Conservation (phyloP, 2,113 vertebrate species). For the Dipodomys stephensi region DNA sequence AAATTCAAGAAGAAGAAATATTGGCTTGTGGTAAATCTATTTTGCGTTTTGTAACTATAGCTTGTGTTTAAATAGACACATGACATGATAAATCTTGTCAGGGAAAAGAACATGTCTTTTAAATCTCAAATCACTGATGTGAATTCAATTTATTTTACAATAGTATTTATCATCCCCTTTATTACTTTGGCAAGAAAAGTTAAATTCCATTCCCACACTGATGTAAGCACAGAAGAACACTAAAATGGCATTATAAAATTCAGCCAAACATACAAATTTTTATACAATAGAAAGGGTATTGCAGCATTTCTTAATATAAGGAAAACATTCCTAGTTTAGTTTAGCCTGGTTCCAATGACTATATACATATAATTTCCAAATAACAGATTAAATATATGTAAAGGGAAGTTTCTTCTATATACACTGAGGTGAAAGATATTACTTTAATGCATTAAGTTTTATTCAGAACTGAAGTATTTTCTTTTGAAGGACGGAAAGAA, state of each 20-base stretch:
- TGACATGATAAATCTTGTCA: constrained; percentile 15
- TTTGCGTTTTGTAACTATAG: constrained; percentile 18
- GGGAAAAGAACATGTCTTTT: background rate
- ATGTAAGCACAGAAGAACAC: background rate
- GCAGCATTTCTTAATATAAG: constrained; percentile 18
- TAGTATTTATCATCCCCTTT: constrained; percentile 33
- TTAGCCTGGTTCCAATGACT: constrained; percentile 56
- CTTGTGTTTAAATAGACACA: constrained; percentile 51
- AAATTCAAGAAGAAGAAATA: constrained; percentile 38
- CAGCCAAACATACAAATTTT: constrained; percentile 25
- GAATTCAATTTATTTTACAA: constrained; percentile 48
- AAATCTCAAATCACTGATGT: background rate
- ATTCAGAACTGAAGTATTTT: constrained; percentile 1
- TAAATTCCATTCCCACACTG: constrained; percentile 21
- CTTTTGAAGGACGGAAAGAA: background rate
- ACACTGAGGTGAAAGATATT: background rate
- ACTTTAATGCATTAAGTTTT: constrained; percentile 16
- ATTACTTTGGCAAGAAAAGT: constrained; percentile 26
- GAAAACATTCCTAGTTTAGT: constrained; percentile 45
- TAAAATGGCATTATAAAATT: constrained; percentile 4
- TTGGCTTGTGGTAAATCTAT: background rate
- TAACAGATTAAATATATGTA: constrained; percentile 31
- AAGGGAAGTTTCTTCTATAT: background rate
- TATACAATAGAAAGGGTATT: constrained; percentile 52
- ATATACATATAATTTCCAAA: constrained; percentile 67